These are phyloP conservation scores for Pseudobourletiella spinata DNA, from an alignment of 1,140 invertebrate species.

Conservation along the genomic window DNA sequence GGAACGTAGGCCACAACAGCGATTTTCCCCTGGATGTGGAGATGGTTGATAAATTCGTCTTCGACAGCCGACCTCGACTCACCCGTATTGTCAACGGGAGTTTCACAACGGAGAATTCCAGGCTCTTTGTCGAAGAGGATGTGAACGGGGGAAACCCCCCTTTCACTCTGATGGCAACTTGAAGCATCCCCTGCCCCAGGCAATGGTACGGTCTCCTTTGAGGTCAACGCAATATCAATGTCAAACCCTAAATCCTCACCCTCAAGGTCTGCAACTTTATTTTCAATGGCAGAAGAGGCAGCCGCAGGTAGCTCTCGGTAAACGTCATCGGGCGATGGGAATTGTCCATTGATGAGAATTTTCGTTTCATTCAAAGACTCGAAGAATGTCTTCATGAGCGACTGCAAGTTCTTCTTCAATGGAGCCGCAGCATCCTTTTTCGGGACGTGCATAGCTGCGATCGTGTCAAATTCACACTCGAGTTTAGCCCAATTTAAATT, in stretches of 20 bases:
- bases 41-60: conserved; percentile 30
- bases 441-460: conserved; percentile 24
- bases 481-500: conserved; percentile 22
- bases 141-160: conserved; percentile 18
- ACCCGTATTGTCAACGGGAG: not conserved
- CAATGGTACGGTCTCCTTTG: too few species aligned
- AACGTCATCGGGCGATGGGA: conserved; percentile 11
- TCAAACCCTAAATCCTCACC: conserved; percentile 7
- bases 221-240: not conserved
- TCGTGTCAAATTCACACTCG: conserved; percentile 32
- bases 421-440: conserved; percentile 20
- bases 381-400: conserved; percentile 26
- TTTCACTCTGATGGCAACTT: too few species aligned
- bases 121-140: conserved; percentile 31
- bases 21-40: conserved; percentile 49
- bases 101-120: conserved; percentile 8
- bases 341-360: conserved; percentile 24
- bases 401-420: conserved; percentile 30
- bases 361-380: conserved; percentile 17
- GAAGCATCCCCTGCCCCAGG: not conserved
- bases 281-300: not conserved
- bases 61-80: not conserved
- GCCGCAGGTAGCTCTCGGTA: conserved; percentile 1
- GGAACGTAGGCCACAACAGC: conserved; percentile 20
- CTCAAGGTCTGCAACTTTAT: not conserved